phyloP scores from a whole-genome alignment of 2,888 invertebrate genomes.

The Nephrotoma appendiculata region DNA sequence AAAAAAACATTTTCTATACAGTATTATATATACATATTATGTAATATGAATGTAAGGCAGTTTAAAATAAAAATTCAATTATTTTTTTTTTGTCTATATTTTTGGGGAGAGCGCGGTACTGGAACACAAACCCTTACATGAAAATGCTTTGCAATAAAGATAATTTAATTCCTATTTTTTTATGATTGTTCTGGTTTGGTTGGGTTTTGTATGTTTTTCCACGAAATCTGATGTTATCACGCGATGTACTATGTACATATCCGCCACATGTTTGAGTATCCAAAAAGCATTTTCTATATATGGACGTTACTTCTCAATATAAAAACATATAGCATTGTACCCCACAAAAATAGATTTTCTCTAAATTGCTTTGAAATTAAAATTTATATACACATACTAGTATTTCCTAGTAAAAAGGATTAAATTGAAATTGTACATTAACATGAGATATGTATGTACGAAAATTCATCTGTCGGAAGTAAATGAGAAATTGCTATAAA shows the following conservation, averaged over 20 bases:
- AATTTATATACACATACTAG: background rate
- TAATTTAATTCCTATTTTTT: background rate
- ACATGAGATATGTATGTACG: background rate
- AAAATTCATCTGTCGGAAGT: background rate
- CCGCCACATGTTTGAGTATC: background rate
- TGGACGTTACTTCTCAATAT: background rate
- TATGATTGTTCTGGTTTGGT: background rate
- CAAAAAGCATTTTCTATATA: background rate
- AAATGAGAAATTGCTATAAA: background rate
- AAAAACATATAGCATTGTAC: background rate
- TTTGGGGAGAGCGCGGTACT: background rate
- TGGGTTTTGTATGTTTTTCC: background rate
- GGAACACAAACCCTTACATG: background rate
- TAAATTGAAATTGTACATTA: background rate
- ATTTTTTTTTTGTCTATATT: background rate
- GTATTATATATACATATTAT: background rate
- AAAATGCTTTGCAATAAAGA: background rate
- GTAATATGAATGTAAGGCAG: background rate
- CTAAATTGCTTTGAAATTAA: background rate
- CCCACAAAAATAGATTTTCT: background rate
- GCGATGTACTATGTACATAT: background rate
- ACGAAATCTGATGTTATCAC: background rate
- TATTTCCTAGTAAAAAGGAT: background rate
- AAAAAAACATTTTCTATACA: background rate
- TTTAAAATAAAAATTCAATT: background rate